phyloP scores from a whole-genome alignment of 2,113 vertebrate genomes.

The Verasper variegatus region DNA sequence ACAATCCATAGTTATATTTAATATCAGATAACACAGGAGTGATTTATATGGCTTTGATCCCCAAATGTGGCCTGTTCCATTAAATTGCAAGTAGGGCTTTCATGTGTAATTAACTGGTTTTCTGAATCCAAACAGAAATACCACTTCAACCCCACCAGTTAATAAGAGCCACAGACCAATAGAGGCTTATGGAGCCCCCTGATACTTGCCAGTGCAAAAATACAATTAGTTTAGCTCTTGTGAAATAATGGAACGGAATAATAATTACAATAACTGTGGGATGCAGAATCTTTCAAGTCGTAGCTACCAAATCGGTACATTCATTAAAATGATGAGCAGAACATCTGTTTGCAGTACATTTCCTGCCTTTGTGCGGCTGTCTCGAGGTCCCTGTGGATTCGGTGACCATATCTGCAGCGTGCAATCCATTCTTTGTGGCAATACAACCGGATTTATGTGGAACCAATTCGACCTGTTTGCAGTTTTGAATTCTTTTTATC shows the following conservation, averaged over 20 bases:
- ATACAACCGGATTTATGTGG: constrained; percentile 66
- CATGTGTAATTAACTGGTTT: constrained; percentile 51
- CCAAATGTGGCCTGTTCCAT: constrained; percentile 43
- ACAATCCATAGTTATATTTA: constrained; percentile 54
- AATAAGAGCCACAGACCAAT: constrained; percentile 26
- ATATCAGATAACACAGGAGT: constrained; percentile 50
- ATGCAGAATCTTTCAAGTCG: neutral
- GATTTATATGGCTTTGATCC: constrained; percentile 60
- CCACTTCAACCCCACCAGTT: constrained; percentile 16
- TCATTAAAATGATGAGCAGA: neutral
- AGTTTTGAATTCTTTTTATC: constrained; percentile 53
- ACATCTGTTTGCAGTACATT: constrained; percentile 8
- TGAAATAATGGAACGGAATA: constrained; percentile 12
- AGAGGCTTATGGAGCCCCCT: neutral
- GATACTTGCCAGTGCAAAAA: constrained; percentile 8
- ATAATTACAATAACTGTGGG: neutral
- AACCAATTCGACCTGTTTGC: constrained; percentile 58
- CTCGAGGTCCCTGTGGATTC: constrained; percentile 28
- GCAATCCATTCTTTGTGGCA: constrained; percentile 48
- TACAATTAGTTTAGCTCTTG: constrained; percentile 11
- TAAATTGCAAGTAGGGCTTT: constrained; percentile 38
- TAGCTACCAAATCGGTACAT: neutral
- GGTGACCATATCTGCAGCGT: constrained; percentile 44
- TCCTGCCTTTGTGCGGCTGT: constrained; percentile 8
- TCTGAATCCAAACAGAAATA: constrained; percentile 20